A percentile compares a stretch with the other conserved stretches of the same genome.
These are phyloP conservation scores for Nomia melanderi DNA, from an alignment of 1,140 invertebrate species.

Conservation along the genomic window DNA sequence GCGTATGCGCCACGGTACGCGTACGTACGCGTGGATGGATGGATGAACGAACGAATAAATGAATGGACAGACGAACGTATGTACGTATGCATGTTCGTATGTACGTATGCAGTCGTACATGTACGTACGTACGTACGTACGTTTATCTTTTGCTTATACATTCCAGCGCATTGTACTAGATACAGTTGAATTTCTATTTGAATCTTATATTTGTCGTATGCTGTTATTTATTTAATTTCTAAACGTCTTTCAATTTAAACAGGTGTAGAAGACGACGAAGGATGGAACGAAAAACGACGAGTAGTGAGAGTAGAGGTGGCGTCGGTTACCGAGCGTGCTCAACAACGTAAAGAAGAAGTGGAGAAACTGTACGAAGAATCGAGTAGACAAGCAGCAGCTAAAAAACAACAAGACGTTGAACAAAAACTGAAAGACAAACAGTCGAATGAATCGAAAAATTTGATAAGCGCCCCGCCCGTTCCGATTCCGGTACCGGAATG, in stretches of 20 bases:
- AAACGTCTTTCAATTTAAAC: slow-evolving; percentile 4
- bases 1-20: too few relatives aligned
- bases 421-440: slow-evolving; percentile 82
- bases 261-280: slow-evolving; percentile 86
- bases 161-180: too few relatives aligned
- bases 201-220: too few relatives aligned
- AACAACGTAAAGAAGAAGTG: slow-evolving; percentile 90
- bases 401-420: slow-evolving; percentile 84
- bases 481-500: slow-evolving; percentile 82
- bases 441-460: slow-evolving; percentile 71
- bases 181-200: too few relatives aligned
- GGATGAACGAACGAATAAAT: too few relatives aligned
- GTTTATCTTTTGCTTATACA: too few relatives aligned
- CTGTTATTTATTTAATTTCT: slow-evolving; percentile 3
- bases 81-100: too few relatives aligned
- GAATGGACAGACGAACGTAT: too few relatives aligned
- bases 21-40: too few relatives aligned
- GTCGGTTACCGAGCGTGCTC: slow-evolving; percentile 87
- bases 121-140: too few relatives aligned
- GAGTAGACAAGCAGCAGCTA: slow-evolving; percentile 82
- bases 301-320: slow-evolving; percentile 87
- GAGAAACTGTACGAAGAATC: slow-evolving; percentile 87
- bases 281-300: slow-evolving; percentile 86
- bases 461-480: slow-evolving; percentile 76
- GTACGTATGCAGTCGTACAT: too few relatives aligned